A percentile compares a stretch with the other conserved stretches of the same genome.
Conservation (phyloP, 2,113 vertebrate species). For the Puntigrus tetrazona region DNA sequence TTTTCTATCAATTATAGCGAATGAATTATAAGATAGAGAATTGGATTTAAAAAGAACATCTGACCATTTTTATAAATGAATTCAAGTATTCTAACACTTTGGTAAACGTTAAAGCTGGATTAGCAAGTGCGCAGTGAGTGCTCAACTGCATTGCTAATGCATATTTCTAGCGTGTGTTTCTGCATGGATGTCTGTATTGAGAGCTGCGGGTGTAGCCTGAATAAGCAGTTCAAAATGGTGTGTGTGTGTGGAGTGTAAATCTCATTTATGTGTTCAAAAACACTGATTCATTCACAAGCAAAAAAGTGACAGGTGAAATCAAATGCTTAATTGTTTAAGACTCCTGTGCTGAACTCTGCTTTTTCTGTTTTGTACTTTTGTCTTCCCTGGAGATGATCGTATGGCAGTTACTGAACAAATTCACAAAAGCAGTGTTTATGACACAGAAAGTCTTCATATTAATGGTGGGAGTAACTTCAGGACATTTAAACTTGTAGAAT, state of each 20-base stretch:
- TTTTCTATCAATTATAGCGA: too few species aligned
- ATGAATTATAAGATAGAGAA: neutral
- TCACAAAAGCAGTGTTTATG: too few species aligned
- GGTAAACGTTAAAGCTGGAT: neutral
- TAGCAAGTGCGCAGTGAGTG: neutral
- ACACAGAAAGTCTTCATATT: too few species aligned
- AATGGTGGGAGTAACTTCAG: too few species aligned
- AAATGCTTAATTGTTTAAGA: too few species aligned
- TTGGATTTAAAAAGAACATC: neutral
- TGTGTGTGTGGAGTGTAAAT: slow-evolving; percentile 54
- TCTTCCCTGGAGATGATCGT: too few species aligned
- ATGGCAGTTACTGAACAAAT: too few species aligned
- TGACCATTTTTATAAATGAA: neutral
- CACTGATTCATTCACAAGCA: too few species aligned
- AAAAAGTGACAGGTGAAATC: too few species aligned
- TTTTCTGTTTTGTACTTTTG: too few species aligned
- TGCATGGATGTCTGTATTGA: slow-evolving; percentile 37
- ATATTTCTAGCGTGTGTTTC: neutral
- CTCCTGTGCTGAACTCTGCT: too few species aligned
- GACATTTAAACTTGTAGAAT: too few species aligned
- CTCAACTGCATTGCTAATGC: neutral
- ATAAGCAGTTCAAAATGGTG: slow-evolving; percentile 47
- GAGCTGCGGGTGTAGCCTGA: slow-evolving; percentile 18
- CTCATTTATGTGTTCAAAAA: slow-evolving; percentile 35
- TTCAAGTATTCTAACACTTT: neutral